Conservation (phyloP, 1,140 invertebrate genomes). For the Pentalonia nigronervosa region DNA sequence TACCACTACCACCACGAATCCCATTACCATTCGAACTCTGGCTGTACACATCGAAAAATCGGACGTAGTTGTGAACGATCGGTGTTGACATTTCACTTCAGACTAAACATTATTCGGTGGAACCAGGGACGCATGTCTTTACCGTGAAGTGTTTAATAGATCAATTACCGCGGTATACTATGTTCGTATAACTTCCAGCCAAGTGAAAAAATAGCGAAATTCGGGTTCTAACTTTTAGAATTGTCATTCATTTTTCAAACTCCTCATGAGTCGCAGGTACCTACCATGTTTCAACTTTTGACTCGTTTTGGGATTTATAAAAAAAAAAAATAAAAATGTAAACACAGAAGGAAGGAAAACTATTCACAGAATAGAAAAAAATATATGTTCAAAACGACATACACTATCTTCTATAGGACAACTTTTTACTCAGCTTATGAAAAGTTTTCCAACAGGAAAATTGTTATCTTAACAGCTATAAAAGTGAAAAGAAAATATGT, state of each 20-base stretch:
- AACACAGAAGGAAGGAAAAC: background rate
- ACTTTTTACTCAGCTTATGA: constrained; percentile 22
- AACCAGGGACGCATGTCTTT: background rate
- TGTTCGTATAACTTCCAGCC: too few species aligned
- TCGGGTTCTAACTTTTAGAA: background rate
- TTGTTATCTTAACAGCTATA: background rate
- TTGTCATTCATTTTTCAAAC: background rate
- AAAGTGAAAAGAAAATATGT: constrained; percentile 27
- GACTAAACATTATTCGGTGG: background rate
- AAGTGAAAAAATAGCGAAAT: background rate
- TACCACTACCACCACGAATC: background rate
- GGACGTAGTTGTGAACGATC: background rate
- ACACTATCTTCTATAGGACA: background rate
- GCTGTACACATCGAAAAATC: background rate
- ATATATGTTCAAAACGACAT: background rate
- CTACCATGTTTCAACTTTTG: background rate
- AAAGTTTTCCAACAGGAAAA: constrained; percentile 24
- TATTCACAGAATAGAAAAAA: background rate
- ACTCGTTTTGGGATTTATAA: background rate
- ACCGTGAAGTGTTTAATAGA: background rate
- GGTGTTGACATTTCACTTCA: background rate
- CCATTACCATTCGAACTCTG: background rate
- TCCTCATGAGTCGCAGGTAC: background rate
- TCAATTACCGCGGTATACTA: background rate
- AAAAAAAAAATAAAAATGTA: background rate